Conservation (phyloP, 2,113 vertebrate genomes). For the Pelecanus crispus region DNA sequence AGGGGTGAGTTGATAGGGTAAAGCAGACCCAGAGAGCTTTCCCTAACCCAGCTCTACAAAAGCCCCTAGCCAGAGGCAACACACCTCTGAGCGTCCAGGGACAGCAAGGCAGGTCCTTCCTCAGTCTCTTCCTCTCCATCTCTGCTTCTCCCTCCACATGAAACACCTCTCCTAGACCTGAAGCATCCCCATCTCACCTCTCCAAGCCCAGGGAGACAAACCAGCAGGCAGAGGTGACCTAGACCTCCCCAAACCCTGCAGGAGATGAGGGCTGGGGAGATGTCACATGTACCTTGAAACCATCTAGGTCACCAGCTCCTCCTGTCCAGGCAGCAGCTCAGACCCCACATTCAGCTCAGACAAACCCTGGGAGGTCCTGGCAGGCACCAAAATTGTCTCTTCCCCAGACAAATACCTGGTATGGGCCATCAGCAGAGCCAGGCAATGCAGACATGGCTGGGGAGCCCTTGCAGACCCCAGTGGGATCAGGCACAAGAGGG, state of each 20-base stretch:
- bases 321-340: not conserved
- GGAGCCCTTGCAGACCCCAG: not conserved
- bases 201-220: not conserved
- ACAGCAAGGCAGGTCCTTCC: not conserved
- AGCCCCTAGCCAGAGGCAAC: not conserved
- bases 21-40: not conserved
- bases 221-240: not conserved
- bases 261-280: not conserved
- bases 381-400: not conserved
- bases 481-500: not conserved
- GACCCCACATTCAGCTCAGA: not conserved
- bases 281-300: not conserved
- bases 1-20: not conserved
- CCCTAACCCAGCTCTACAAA: not conserved
- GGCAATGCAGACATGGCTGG: not conserved
- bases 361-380: not conserved
- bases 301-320: not conserved
- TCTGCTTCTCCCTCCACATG: not conserved
- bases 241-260: not conserved
- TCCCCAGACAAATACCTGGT: not conserved
- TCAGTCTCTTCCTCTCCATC: not conserved
- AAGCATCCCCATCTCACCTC: not conserved
- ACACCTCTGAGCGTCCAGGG: fast-evolving
- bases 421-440: not conserved
- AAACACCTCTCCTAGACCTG: not conserved